phyloP scores from a whole-genome alignment of 2,888 invertebrate genomes.

The Agonopterix heracliana region DNA sequence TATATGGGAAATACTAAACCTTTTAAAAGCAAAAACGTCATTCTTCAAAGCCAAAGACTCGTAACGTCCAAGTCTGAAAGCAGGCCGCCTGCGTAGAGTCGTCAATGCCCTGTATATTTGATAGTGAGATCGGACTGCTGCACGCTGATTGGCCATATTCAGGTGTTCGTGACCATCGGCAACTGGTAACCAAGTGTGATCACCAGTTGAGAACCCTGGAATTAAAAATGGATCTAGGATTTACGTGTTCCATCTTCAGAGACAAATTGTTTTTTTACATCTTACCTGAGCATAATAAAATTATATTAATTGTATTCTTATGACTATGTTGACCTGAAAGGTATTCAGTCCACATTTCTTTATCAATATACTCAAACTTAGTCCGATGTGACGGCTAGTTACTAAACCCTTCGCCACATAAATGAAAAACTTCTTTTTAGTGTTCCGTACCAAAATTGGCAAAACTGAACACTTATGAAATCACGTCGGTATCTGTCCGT shows the following conservation, averaged over 20 bases:
- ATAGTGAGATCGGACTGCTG: constrained; percentile 70
- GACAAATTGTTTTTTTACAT: neutral
- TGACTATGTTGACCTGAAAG: neutral
- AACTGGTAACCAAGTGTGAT: constrained; percentile 80
- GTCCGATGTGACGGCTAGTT: no score
- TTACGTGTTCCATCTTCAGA: no score
- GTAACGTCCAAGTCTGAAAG: constrained; percentile 69
- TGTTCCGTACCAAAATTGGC: no score
- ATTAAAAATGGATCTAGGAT: constrained; percentile 1
- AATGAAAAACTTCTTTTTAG: no score
- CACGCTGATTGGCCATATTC: constrained; percentile 75
- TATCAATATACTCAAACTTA: no score
- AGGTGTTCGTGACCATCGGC: constrained; percentile 73
- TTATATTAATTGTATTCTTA: no score
- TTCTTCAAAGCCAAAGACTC: constrained; percentile 66
- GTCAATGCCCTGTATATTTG: constrained; percentile 70
- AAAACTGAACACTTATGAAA: no score
- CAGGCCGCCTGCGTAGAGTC: constrained; percentile 68
- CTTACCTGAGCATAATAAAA: neutral
- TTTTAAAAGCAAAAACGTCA: constrained; percentile 74
- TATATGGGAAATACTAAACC: constrained; percentile 37
- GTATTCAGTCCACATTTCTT: no score
- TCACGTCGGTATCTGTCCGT: no score
- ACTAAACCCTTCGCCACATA: no score
- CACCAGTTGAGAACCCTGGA: constrained; percentile 75